Evolutionary conservation across 1,140 invertebrate species (phyloP).

Genomic region (Lysiphlebus fabarum): DNA sequence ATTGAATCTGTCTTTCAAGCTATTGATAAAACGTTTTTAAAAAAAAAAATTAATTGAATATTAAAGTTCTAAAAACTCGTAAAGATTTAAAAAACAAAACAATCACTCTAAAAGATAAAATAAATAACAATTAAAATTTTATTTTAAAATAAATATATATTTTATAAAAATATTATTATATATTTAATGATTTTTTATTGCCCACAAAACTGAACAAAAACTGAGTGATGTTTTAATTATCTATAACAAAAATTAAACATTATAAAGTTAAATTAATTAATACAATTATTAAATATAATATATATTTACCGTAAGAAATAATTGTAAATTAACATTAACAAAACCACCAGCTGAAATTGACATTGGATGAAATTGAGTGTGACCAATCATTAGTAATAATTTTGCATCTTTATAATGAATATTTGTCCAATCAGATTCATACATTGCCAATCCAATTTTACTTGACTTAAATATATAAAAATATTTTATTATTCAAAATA

Average conservation of each 20-base stretch:
- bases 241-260: background rate
- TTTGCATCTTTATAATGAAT: constrained; percentile 20
- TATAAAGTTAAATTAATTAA: background rate
- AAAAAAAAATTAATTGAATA: too few relatives aligned
- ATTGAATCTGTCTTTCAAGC: too few relatives aligned
- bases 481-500: constrained; percentile 8
- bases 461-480: constrained; percentile 25
- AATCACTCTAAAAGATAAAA: too few relatives aligned
- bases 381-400: constrained; percentile 34
- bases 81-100: too few relatives aligned
- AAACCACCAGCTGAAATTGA: constrained; percentile 35
- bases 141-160: too few relatives aligned
- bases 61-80: too few relatives aligned
- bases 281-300: background rate
- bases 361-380: constrained; percentile 30
- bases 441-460: constrained; percentile 30
- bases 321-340: constrained; percentile 21
- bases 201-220: constrained; percentile 31
- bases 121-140: too few relatives aligned
- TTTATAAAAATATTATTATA: too few relatives aligned
- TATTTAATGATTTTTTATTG: background rate
- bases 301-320: constrained; percentile 25
- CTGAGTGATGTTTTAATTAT: constrained; percentile 22
- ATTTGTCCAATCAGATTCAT: constrained; percentile 34
- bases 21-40: too few relatives aligned